Conservation (phyloP, 1,140 invertebrate genomes). For the Charaxes varanes region DNA sequence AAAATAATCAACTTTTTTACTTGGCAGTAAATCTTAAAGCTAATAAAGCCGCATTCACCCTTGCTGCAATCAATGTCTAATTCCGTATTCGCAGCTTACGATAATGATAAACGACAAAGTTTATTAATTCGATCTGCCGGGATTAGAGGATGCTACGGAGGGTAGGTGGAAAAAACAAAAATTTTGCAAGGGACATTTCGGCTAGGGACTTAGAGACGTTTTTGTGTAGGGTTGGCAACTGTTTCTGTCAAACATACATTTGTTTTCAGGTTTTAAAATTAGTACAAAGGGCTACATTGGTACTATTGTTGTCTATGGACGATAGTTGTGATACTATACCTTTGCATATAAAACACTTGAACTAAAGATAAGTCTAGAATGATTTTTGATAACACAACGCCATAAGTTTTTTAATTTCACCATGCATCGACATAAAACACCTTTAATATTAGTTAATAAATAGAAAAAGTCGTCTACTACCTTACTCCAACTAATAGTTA, state of each 20-base stretch:
- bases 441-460: too few relatives aligned
- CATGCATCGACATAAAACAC: too few relatives aligned
- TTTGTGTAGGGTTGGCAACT: slow-evolving; percentile 32
- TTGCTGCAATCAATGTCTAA: slow-evolving; percentile 66
- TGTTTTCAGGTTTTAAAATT: background rate
- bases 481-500: too few relatives aligned
- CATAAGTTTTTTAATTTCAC: too few relatives aligned
- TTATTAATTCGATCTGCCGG: slow-evolving; percentile 69
- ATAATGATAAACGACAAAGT: slow-evolving; percentile 71
- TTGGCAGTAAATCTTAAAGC: slow-evolving; percentile 47
- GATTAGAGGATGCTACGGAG: slow-evolving; percentile 53
- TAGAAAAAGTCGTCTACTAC: too few relatives aligned
- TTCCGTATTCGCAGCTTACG: slow-evolving; percentile 62
- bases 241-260: background rate
- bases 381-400: too few relatives aligned
- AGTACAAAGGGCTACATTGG: too few relatives aligned
- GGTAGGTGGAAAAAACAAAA: slow-evolving; percentile 64
- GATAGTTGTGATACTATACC: too few relatives aligned
- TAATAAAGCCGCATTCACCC: slow-evolving; percentile 63
- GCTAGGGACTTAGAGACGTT: slow-evolving; percentile 29
- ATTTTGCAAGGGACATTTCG: slow-evolving; percentile 50
- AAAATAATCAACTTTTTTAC: slow-evolving; percentile 41
- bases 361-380: too few relatives aligned
- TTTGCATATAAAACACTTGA: too few relatives aligned
- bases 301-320: too few relatives aligned